These are phyloP conservation scores for Discoglossus pictus DNA, from an alignment of 2,797 vertebrate genomes.

Conservation along the genomic window DNA sequence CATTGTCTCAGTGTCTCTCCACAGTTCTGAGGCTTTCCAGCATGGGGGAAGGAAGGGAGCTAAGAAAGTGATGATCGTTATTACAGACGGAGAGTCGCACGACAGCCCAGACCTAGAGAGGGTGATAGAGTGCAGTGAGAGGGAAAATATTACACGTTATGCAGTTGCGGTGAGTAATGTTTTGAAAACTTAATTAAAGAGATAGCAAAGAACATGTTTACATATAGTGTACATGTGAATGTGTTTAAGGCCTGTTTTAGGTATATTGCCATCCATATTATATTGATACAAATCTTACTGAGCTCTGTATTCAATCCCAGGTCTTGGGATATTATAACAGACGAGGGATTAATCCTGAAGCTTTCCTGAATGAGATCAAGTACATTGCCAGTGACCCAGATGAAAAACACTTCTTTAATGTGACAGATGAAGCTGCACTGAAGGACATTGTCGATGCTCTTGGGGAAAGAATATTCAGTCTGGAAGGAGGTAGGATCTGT, in stretches of 20 bases:
- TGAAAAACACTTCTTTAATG: slow-evolving; percentile 98
- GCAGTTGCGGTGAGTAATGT: slow-evolving; percentile 87
- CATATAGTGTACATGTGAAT: too few species aligned
- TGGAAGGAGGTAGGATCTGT: slow-evolving; percentile 81
- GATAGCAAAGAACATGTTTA: too few species aligned
- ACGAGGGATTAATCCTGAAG: slow-evolving; percentile 92
- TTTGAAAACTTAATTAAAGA: too few species aligned
- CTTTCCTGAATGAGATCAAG: slow-evolving; percentile 94
- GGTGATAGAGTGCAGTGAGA: slow-evolving; percentile 92
- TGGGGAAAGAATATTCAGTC: slow-evolving; percentile 95
- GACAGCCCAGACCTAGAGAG: slow-evolving; percentile 90
- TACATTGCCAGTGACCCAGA: slow-evolving; percentile 96
- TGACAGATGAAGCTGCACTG: slow-evolving; percentile 92
- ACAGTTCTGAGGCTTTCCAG: slow-evolving; percentile 93
- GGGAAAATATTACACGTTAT: slow-evolving; percentile 91
- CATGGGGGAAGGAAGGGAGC: slow-evolving; percentile 92
- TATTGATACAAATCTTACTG: too few species aligned
- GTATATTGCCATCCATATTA: too few species aligned
- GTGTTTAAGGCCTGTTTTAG: too few species aligned
- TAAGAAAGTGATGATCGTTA: slow-evolving; percentile 98
- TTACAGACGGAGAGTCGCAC: slow-evolving; percentile 97
- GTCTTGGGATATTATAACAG: slow-evolving; percentile 97
- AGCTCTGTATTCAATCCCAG: slow-evolving; percentile 58
- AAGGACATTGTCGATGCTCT: slow-evolving; percentile 97
- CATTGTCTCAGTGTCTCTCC: slow-evolving; percentile 35